Evolutionary conservation across 2,888 invertebrate genomes (phyloP), one percentile per base, ranked within the genome.

Genomic region (Colostygia pectinataria): DNA sequence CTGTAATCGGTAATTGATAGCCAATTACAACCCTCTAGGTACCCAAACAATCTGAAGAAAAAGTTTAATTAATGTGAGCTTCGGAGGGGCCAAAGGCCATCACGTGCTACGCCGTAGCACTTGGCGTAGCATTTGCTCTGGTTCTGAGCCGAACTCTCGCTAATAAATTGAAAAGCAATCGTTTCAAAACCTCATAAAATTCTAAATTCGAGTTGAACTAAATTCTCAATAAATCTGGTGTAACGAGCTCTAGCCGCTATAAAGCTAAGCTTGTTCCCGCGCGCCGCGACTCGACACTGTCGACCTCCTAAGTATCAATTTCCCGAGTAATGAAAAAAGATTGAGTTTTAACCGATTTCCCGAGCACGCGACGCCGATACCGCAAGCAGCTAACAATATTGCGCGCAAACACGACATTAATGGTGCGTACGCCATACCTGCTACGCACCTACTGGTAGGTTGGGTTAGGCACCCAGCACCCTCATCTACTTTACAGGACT

Each of bases 291-390:
- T 9, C 37, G 14, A n/a, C 18, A 18, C 18, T 18, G 18, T 18
- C 27, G 33, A 25, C 24, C 10, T 8, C 20, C 15, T 18, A 46
- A 49, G 25, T 49, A 54, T 52, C 53, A 51, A 54, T 52, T 52
- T 57, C 46, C 45, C 33, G 32, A 29, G 28, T 38, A 37, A 44
- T 46, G 46, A 51, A 48, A 48, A 51, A 48, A 46, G 24, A 51
- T 53, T 46, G 42, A 23, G 45, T 46, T 43, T 37, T 31, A 53
- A 48, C 28, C 27, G 40, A 42, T 27, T 28, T 14, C 9, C 33
- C 23, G 37, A 25, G 25, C 50, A 51, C 56, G 53, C 53, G 28
- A 47, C 46, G 44, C 25, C 44, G 29, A 40, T 40, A 36, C 23
- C 40, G 40, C 34, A 32, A 44, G 14, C 28, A 27, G 24, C 37